phyloP scores from a whole-genome alignment of 2,113 vertebrate species.

The Prietella phreatophila region DNA sequence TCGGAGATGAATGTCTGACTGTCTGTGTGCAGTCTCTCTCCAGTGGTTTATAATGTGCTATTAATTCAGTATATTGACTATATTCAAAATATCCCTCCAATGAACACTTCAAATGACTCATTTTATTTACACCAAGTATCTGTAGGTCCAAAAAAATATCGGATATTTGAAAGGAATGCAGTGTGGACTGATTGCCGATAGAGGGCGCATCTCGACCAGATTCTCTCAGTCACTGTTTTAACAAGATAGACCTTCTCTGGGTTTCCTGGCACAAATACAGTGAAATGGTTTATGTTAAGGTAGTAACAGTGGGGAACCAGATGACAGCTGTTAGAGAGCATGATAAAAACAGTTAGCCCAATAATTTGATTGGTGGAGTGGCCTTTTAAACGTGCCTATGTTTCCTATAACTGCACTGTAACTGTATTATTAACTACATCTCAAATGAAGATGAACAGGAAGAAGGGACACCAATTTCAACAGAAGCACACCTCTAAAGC shows the following conservation, averaged over 20 bases:
- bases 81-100: too few relatives aligned
- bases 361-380: not conserved
- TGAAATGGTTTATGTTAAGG: not conserved
- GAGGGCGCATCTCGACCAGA: constrained; percentile 16
- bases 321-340: not conserved
- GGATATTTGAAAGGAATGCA: not conserved
- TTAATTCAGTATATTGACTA: too few relatives aligned
- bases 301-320: not conserved
- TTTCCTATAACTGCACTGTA: too few relatives aligned
- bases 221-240: not conserved
- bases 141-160: not conserved
- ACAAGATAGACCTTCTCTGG: not conserved
- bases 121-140: too few relatives aligned
- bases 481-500: not conserved
- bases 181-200: not conserved
- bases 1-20: too few relatives aligned
- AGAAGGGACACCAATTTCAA: not conserved
- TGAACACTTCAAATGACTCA: too few relatives aligned
- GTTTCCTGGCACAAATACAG: not conserved
- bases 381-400: too few relatives aligned
- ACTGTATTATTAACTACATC: too few relatives aligned
- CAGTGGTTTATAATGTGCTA: too few relatives aligned
- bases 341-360: too few relatives aligned
- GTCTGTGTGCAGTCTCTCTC: too few relatives aligned
- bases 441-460: not conserved